Evolutionary conservation across 2,113 vertebrate species (phyloP).

Genomic region (Bambusicola thoracicus): DNA sequence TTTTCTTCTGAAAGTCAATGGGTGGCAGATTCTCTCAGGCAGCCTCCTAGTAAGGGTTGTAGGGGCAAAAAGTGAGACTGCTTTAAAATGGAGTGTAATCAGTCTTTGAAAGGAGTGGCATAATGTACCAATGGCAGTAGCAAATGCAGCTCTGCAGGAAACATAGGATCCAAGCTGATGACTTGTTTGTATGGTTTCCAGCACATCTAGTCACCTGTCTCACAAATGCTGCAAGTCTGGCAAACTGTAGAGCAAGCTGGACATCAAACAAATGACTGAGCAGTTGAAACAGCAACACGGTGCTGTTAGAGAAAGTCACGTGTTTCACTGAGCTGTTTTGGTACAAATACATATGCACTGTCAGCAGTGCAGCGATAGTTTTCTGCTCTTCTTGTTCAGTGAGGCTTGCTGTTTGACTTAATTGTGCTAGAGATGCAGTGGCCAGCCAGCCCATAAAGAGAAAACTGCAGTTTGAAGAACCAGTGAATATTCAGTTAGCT

Average conservation of each 20-base stretch:
- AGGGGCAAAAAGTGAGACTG: neutral
- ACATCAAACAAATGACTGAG: slow-evolving; percentile 40
- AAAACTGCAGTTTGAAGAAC: neutral
- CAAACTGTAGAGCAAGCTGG: slow-evolving; percentile 14
- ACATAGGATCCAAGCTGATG: neutral
- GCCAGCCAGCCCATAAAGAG: fast-evolving
- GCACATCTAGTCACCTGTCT: slow-evolving; percentile 24
- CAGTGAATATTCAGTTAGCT: neutral
- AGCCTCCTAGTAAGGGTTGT: neutral
- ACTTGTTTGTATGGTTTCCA: slow-evolving; percentile 33
- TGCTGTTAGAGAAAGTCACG: slow-evolving; percentile 15
- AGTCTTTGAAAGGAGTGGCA: neutral
- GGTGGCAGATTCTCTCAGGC: neutral
- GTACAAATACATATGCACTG: slow-evolving; percentile 16
- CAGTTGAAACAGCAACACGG: neutral
- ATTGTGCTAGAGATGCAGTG: neutral
- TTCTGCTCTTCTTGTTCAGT: slow-evolving; percentile 1
- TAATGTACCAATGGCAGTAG: slow-evolving; percentile 12
- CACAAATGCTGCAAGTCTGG: slow-evolving; percentile 19
- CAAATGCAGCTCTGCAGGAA: slow-evolving; percentile 44
- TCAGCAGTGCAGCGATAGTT: slow-evolving; percentile 40
- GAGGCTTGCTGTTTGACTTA: neutral
- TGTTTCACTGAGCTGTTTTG: slow-evolving; percentile 23
- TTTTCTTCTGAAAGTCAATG: neutral
- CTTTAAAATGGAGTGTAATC: neutral